phyloP scores from a whole-genome alignment of 2,797 vertebrate genomes.

The Rhinella marina region DNA sequence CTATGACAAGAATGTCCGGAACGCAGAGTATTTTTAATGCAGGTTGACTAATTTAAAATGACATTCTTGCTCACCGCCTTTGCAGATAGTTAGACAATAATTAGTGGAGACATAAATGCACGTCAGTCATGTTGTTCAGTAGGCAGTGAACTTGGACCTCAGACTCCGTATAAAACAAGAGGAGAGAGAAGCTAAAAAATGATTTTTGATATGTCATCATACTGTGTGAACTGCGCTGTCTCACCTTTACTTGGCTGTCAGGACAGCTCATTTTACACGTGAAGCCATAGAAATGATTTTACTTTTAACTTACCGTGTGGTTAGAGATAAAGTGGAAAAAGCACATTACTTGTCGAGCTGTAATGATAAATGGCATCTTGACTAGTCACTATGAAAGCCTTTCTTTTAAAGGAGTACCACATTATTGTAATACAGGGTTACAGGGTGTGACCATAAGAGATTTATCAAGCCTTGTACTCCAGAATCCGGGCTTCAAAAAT shows the following conservation, averaged over 20 bases:
- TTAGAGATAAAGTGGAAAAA: background rate
- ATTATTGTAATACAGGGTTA: background rate
- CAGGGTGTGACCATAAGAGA: background rate
- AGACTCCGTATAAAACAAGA: conserved; percentile 11
- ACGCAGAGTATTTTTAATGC: conserved; percentile 51
- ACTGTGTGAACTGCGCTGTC: conserved; percentile 15
- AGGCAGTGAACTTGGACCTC: conserved; percentile 46
- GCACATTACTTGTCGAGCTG: background rate
- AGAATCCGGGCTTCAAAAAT: no score
- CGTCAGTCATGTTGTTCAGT: conserved; percentile 38
- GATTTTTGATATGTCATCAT: background rate
- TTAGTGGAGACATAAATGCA: conserved; percentile 48
- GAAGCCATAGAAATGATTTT: background rate
- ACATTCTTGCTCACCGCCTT: conserved; percentile 48
- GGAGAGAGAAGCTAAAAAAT: conserved; percentile 23
- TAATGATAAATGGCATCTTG: background rate
- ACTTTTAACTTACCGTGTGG: background rate
- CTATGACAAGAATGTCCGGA: conserved; percentile 48
- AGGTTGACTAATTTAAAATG: conserved; percentile 55
- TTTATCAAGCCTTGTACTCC: background rate
- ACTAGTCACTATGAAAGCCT: no score
- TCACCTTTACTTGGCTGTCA: conserved; percentile 36
- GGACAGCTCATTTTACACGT: conserved; percentile 16
- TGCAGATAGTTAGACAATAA: conserved; percentile 49
- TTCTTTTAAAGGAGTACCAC: no score